A percentile compares a stretch with the other conserved stretches of the same genome.
phyloP scores from a whole-genome alignment of 2,113 vertebrate genomes.

The Helogale parvula region DNA sequence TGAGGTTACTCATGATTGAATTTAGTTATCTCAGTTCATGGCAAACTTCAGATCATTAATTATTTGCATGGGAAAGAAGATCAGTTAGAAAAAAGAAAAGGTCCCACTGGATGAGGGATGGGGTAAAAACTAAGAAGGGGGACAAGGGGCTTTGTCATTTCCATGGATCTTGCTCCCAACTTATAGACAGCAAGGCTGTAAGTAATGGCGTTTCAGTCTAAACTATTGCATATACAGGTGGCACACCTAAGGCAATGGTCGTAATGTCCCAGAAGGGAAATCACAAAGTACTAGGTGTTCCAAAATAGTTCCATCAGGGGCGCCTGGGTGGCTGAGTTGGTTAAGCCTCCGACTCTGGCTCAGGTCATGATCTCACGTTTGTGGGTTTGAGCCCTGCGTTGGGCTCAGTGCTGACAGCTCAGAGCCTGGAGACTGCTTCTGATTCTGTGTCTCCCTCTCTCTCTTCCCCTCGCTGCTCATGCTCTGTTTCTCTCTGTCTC shows the following conservation, averaged over 20 bases:
- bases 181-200: not conserved
- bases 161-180: not conserved
- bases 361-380: too few species aligned
- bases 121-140: not conserved
- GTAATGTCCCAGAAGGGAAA: not conserved
- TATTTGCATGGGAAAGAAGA: not conserved
- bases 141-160: not conserved
- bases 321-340: too few species aligned
- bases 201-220: not conserved
- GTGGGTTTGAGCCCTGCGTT: too few species aligned
- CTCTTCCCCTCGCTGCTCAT: too few species aligned
- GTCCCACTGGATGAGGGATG: not conserved
- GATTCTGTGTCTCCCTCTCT: too few species aligned
- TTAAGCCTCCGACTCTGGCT: too few species aligned
- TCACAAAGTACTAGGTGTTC: not conserved
- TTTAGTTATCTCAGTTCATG: not conserved
- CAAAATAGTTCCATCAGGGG: not conserved
- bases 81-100: not conserved
- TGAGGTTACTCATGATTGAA: not conserved
- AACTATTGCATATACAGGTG: not conserved
- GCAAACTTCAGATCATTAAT: not conserved
- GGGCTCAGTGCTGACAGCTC: too few species aligned
- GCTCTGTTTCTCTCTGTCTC: too few species aligned
- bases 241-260: not conserved
- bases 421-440: too few species aligned